Evolutionary conservation across 1,140 invertebrate genomes (phyloP).

Genomic region (Pachypsylla venusta): DNA sequence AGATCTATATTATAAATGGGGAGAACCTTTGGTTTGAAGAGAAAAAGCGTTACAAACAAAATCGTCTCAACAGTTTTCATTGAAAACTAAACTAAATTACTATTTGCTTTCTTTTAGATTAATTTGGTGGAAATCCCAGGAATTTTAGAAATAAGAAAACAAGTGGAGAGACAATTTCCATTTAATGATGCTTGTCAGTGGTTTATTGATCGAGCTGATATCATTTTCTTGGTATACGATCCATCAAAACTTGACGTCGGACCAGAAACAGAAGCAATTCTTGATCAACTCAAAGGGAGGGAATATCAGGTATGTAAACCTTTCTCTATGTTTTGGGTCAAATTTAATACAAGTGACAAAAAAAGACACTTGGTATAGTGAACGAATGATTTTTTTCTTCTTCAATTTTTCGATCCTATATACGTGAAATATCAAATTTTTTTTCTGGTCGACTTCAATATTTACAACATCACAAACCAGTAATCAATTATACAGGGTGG

Average conservation of each 20-base stretch:
- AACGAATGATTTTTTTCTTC: no score
- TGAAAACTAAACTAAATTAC: neutral
- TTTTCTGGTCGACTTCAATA: no score
- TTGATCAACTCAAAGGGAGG: constrained; percentile 82
- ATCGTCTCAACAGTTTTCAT: neutral
- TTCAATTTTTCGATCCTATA: no score
- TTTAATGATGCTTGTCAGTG: constrained; percentile 93
- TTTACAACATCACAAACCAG: no score
- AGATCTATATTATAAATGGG: no score
- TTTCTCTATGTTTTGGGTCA: no score
- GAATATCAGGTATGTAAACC: constrained; percentile 55
- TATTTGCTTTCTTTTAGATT: constrained; percentile 41
- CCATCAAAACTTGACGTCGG: constrained; percentile 88
- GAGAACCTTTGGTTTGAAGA: no score
- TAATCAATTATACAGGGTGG: no score
- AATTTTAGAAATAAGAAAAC: constrained; percentile 83
- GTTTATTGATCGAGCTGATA: constrained; percentile 89
- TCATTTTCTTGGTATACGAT: constrained; percentile 90
- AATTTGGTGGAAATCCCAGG: constrained; percentile 94
- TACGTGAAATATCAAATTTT: no score
- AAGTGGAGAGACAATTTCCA: constrained; percentile 80
- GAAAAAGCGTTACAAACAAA: no score
- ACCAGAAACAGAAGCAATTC: constrained; percentile 81
- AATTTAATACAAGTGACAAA: no score
- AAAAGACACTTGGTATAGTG: no score